Evolutionary conservation across 2,888 invertebrate genomes (phyloP).

Genomic region (Urechis unicinctus): DNA sequence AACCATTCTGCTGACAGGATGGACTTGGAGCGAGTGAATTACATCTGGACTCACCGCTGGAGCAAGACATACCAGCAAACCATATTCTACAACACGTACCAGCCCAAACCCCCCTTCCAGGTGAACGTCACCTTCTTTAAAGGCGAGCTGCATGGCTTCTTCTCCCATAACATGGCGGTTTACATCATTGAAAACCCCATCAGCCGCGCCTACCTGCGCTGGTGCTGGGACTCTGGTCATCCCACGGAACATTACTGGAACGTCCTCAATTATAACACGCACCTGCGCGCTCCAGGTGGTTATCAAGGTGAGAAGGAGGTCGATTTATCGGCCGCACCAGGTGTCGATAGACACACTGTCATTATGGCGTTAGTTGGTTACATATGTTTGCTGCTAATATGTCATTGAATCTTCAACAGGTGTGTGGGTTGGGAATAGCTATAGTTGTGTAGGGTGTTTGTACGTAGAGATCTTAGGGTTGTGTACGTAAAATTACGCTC

Average conservation of each 20-base stretch:
- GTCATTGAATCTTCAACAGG: too few species aligned
- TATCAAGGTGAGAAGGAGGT: conserved; percentile 33
- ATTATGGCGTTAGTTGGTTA: too few species aligned
- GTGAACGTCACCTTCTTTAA: conserved; percentile 31
- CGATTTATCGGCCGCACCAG: too few species aligned
- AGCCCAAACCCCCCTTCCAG: conserved; percentile 17
- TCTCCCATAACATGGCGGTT: conserved; percentile 37
- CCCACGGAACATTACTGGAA: conserved; percentile 49
- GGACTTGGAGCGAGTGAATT: conserved; percentile 20
- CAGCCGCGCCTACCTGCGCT: conserved; percentile 34
- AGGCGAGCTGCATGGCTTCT: conserved; percentile 35
- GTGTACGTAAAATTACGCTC: too few species aligned
- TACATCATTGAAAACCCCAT: conserved; percentile 32
- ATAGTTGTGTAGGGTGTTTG: too few species aligned
- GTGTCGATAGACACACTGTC: too few species aligned
- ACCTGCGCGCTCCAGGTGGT: conserved; percentile 35
- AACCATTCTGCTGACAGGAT: conserved; percentile 13
- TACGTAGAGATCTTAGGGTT: too few species aligned
- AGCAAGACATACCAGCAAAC: conserved; percentile 25
- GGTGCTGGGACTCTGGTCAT: conserved; percentile 37
- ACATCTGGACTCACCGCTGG: conserved; percentile 24
- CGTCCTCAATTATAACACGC: conserved; percentile 38
- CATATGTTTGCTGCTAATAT: too few species aligned
- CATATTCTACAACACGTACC: conserved; percentile 21
- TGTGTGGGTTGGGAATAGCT: too few species aligned